Evolutionary conservation across 2,888 invertebrate species (phyloP), one percentile per base, ranked within the genome.

Genomic region (Himalopsyche anomala): DNA sequence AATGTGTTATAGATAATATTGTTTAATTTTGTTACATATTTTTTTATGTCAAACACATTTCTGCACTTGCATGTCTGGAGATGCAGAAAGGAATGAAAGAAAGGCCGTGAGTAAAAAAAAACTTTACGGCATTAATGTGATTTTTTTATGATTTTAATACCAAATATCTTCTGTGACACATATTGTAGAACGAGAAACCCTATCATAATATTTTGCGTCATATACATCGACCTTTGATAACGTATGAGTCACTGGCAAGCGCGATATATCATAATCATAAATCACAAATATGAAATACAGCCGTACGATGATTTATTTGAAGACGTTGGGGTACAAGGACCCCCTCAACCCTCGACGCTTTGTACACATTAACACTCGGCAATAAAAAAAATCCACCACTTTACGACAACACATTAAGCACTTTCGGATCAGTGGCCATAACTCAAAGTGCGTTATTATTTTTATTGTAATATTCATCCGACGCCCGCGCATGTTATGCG

Each of bases 371-470:
- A 87, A 87, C 85, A 83, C 83, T 62, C n/a, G 80, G 83, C 82
- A 82, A 87, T 87, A 87, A 87, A 87, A 74, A 74, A 86, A 87
- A 56, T 82, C 55, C 28, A 83, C 80, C 79, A 54, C 84, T 87
- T 85, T 87, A 82, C 87, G 85, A 85, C 87, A 85, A 83, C 85
- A 87, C 81, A 87, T 81, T 82, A 87, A 84, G 84, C 83, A 82
- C 87, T 87, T 80, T 45, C 79, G 62, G 55, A 83, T 69, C 83
- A 83, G 81, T 54, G 81, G 56, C 80, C 83, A 74, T 80, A 85
- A 80, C 81, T 81, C 79, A 82, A 51, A 69, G 69, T 79, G 79
- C 80, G 81, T 84, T 74, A 84, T 74, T 74, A 84, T 45, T 84
- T 84, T 84, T 84, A 84, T 81, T 84, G 84, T 81, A 84, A 84